These are phyloP conservation scores for Paracentrotus lividus DNA, from an alignment of 53 echinoderm and acorn worm genomes.

Conservation along the genomic window DNA sequence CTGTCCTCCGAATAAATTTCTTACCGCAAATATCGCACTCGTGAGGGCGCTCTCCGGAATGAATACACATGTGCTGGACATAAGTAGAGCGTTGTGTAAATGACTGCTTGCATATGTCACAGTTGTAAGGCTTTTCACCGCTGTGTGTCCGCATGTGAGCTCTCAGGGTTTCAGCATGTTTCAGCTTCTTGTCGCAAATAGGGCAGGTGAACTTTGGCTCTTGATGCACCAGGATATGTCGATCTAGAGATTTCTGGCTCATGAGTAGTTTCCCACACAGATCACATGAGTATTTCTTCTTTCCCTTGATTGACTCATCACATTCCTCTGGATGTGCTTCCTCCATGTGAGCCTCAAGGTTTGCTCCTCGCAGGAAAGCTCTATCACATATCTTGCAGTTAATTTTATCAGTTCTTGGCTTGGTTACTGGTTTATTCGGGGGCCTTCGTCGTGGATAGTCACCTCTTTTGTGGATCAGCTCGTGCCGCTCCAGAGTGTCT, in stretches of 20 bases:
- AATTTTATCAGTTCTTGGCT: slow-evolving; percentile 43
- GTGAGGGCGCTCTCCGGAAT: slow-evolving; percentile 52
- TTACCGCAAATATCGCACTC: slow-evolving; percentile 57
- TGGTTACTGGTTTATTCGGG: not conserved
- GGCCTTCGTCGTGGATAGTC: slow-evolving; percentile 55
- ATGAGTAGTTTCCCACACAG: slow-evolving; percentile 57
- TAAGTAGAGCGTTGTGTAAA: slow-evolving; percentile 54
- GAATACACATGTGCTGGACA: slow-evolving; percentile 67
- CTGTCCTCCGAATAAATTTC: slow-evolving; percentile 63
- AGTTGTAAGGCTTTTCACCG: slow-evolving; percentile 52
- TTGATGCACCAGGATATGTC: slow-evolving; percentile 60
- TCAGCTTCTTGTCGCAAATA: slow-evolving; percentile 63
- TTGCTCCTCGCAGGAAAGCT: slow-evolving; percentile 2
- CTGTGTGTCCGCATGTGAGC: slow-evolving; percentile 63
- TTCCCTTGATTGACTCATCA: not conserved
- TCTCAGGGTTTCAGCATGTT: slow-evolving; percentile 58
- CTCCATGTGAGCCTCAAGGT: slow-evolving; percentile 69
- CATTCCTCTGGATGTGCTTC: slow-evolving; percentile 57
- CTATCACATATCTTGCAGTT: slow-evolving; percentile 44
- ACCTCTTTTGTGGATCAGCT: slow-evolving; percentile 62
- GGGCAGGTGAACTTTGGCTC: slow-evolving; percentile 64
- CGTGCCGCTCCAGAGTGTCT: slow-evolving; percentile 63
- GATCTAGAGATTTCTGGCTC: slow-evolving; percentile 60
- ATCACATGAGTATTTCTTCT: slow-evolving; percentile 64
- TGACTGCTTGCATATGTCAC: slow-evolving; percentile 54